phyloP scores from a whole-genome alignment of 1,140 invertebrate genomes.

The Branchinecta lindahli region DNA sequence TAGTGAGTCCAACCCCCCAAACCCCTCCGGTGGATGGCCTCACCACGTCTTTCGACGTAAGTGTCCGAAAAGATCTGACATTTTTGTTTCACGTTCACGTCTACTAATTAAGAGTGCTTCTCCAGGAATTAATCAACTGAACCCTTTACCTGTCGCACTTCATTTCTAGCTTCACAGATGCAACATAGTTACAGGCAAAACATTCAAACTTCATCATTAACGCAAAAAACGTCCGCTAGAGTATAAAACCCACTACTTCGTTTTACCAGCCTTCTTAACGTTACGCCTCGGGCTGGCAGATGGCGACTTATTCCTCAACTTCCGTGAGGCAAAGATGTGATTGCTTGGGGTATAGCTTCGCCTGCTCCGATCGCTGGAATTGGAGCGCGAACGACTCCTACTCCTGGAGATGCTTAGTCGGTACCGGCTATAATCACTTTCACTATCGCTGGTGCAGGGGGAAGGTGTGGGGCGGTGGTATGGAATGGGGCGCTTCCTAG shows the following conservation, averaged over 20 bases:
- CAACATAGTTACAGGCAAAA: too few relatives aligned
- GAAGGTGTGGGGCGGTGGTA: conserved; percentile 67
- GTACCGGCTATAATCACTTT: conserved; percentile 11
- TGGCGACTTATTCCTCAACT: background rate
- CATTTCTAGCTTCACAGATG: too few relatives aligned
- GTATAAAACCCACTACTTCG: background rate
- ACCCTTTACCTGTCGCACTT: too few relatives aligned
- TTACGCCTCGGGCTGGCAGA: background rate
- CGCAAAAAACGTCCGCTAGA: too few relatives aligned
- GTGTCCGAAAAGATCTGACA: too few relatives aligned
- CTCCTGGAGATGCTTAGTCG: background rate
- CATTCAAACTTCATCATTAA: too few relatives aligned
- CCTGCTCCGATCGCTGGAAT: background rate
- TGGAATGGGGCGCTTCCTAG: conserved; percentile 71
- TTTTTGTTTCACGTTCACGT: too few relatives aligned
- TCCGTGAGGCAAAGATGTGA: background rate
- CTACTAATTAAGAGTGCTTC: too few relatives aligned
- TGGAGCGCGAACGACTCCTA: conserved; percentile 12
- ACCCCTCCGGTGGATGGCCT: too few relatives aligned
- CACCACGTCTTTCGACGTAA: too few relatives aligned
- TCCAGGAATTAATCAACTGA: too few relatives aligned
- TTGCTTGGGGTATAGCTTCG: conserved; percentile 2
- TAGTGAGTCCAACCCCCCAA: too few relatives aligned
- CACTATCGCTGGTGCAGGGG: conserved; percentile 11
- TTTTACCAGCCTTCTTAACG: background rate